Evolutionary conservation across 2,888 invertebrate genomes (phyloP).

Genomic region (Eristalinus sepulchralis): DNA sequence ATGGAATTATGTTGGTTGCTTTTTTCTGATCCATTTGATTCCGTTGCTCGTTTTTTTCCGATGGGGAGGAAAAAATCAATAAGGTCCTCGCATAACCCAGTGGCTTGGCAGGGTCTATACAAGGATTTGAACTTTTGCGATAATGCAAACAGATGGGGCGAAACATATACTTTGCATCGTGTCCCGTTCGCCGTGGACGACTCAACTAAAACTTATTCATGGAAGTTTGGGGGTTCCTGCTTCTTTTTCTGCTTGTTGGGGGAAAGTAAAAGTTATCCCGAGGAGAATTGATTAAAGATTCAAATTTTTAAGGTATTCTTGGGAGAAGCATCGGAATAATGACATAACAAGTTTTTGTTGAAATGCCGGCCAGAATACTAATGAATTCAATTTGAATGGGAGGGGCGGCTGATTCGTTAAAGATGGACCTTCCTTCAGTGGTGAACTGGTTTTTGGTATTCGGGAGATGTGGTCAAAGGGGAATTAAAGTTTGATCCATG

Average conservation of each 20-base stretch:
- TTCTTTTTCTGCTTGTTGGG: background rate
- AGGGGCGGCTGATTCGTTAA: background rate
- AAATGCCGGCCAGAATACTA: slow-evolving; percentile 53
- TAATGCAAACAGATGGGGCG: slow-evolving; percentile 57
- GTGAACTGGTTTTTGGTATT: too few relatives aligned
- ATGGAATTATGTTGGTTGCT: slow-evolving; percentile 62
- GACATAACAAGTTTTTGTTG: slow-evolving; percentile 50
- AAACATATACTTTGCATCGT: slow-evolving; percentile 3
- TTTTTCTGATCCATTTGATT: slow-evolving; percentile 61
- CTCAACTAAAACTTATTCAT: slow-evolving; percentile 55
- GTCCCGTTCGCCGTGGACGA: slow-evolving; percentile 21
- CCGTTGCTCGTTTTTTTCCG: background rate
- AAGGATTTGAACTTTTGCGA: slow-evolving; percentile 42
- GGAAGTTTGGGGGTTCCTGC: slow-evolving; percentile 36
- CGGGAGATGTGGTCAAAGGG: background rate
- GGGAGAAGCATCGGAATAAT: slow-evolving; percentile 44
- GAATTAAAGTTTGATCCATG: background rate
- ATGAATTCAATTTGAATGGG: slow-evolving; percentile 35
- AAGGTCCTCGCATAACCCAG: slow-evolving; percentile 64
- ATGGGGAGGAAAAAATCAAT: slow-evolving; percentile 42
- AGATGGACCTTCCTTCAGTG: background rate
- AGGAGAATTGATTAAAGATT: slow-evolving; percentile 56
- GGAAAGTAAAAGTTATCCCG: slow-evolving; percentile 34
- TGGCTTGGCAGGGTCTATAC: slow-evolving; percentile 17
- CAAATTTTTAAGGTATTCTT: slow-evolving; percentile 52